A percentile compares a stretch with the other conserved stretches of the same genome.
Evolutionary conservation across 2,888 invertebrate genomes (phyloP).

Genomic region (Copidosoma aretas): DNA sequence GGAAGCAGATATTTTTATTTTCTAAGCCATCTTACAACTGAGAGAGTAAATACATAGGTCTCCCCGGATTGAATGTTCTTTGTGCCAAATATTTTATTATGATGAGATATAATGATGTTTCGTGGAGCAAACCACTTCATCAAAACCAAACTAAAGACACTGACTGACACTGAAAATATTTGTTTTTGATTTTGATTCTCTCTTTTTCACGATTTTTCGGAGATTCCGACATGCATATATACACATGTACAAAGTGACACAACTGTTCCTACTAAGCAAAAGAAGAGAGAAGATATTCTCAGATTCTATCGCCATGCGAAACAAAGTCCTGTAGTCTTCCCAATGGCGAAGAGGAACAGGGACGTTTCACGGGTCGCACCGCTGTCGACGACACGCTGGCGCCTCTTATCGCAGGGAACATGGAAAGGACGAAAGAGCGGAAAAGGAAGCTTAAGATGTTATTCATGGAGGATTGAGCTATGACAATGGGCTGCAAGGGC

Average conservation of each 20-base stretch:
- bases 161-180: no score
- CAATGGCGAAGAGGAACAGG: slow-evolving; percentile 2
- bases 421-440: background rate
- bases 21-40: no score
- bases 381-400: slow-evolving; percentile 9
- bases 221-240: background rate
- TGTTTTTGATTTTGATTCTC: no score
- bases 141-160: no score
- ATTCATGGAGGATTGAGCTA: slow-evolving; percentile 33
- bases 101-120: no score
- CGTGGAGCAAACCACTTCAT: no score
- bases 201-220: no score
- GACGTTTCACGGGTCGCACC: slow-evolving; percentile 10
- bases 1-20: no score
- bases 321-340: slow-evolving; percentile 48
- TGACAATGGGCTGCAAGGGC: slow-evolving; percentile 11
- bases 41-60: no score
- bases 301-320: slow-evolving; percentile 49
- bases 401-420: slow-evolving; percentile 24
- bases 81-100: no score
- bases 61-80: no score
- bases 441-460: slow-evolving; percentile 24
- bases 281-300: slow-evolving; percentile 30
- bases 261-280: slow-evolving; percentile 31
- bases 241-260: background rate